Evolutionary conservation across 2,888 invertebrate genomes (phyloP).

Genomic region (Liposcelis brunnea): DNA sequence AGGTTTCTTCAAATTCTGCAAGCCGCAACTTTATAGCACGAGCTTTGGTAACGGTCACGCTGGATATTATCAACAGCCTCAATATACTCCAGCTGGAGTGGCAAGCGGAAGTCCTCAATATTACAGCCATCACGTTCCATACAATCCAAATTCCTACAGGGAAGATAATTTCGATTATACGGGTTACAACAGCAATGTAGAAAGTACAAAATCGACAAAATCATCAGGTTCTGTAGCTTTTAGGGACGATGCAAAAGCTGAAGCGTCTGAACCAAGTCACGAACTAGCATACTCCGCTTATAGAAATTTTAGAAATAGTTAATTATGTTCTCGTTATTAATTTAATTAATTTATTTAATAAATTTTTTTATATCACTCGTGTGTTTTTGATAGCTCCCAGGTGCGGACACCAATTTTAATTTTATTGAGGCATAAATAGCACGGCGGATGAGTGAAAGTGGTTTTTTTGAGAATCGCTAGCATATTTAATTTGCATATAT

Average conservation of each 20-base stretch:
- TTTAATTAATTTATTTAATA: too few relatives aligned
- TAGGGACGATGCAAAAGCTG: conserved; percentile 11
- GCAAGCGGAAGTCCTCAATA: conserved; percentile 11
- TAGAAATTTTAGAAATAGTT: too few relatives aligned
- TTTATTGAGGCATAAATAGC: too few relatives aligned
- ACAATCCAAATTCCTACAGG: not conserved
- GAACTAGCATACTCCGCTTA: not conserved
- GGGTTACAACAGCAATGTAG: conserved; percentile 12
- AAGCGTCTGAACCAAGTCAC: not conserved
- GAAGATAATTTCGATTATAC: conserved; percentile 10
- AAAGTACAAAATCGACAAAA: conserved; percentile 8
- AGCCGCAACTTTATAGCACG: conserved; percentile 27
- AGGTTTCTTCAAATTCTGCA: conserved; percentile 68
- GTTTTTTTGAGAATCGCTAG: too few relatives aligned
- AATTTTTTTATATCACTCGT: too few relatives aligned
- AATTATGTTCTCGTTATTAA: too few relatives aligned
- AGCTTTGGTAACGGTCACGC: conserved; percentile 28
- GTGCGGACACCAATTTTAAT: too few relatives aligned
- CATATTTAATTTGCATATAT: too few relatives aligned
- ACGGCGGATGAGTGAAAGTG: too few relatives aligned
- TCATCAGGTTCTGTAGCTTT: conserved; percentile 13
- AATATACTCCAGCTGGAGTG: conserved; percentile 52
- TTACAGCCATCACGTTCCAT: conserved; percentile 4
- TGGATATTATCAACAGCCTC: conserved; percentile 30
- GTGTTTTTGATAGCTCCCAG: too few relatives aligned